phyloP scores from a whole-genome alignment of 2,888 invertebrate species.

The Iselma pallidipennis region DNA sequence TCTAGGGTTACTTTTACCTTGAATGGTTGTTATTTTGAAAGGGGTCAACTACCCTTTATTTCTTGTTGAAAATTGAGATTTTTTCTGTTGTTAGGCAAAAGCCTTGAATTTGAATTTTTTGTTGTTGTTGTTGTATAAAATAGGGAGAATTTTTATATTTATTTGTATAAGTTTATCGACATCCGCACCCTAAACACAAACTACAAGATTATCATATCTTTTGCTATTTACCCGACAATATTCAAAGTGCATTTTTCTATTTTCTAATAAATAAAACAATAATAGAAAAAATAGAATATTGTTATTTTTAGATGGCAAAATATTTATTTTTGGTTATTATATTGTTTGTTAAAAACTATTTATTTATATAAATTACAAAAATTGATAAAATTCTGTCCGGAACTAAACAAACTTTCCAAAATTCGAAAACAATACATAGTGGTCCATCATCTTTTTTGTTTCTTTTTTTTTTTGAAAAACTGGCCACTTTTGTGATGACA shows the following conservation, averaged over 20 bases:
- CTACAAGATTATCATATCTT: constrained; percentile 35
- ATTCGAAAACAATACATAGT: too few relatives aligned
- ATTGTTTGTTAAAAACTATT: constrained; percentile 41
- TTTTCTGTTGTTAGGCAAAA: background rate
- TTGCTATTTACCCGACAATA: constrained; percentile 52
- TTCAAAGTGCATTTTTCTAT: constrained; percentile 47
- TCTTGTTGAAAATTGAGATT: constrained; percentile 7
- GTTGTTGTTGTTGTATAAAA: constrained; percentile 10
- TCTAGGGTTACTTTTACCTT: constrained; percentile 45
- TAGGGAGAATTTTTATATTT: constrained; percentile 16
- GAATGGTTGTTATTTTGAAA: constrained; percentile 22
- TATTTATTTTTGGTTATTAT: constrained; percentile 48
- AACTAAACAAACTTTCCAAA: too few relatives aligned
- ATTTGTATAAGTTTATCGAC: constrained; percentile 44
- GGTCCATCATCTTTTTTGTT: too few relatives aligned
- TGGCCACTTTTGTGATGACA: constrained; percentile 30
- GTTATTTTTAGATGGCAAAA: constrained; percentile 51
- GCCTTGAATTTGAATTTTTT: background rate
- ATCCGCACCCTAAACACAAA: constrained; percentile 44
- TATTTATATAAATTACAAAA: background rate
- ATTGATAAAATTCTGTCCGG: too few relatives aligned
- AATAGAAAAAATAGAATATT: constrained; percentile 49
- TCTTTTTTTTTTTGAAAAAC: background rate
- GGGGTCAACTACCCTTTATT: constrained; percentile 28
- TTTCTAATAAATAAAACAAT: constrained; percentile 6